phyloP scores from a whole-genome alignment of 2,797 vertebrate genomes.

The Ctenosaura bakeri region DNA sequence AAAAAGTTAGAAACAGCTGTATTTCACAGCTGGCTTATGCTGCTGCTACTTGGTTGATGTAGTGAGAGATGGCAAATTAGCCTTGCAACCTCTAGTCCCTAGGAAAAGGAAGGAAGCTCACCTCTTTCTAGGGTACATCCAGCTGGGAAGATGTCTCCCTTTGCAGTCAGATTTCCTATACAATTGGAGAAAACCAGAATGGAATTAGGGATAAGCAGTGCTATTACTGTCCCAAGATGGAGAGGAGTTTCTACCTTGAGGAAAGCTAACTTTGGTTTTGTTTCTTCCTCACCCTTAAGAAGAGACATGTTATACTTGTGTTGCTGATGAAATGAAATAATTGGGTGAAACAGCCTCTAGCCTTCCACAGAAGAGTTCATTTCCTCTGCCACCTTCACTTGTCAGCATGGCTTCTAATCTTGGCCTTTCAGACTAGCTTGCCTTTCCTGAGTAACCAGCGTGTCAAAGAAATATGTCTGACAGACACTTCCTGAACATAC shows the following conservation, averaged over 20 bases:
- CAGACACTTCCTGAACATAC: conserved; percentile 17
- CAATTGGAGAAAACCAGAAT: neutral
- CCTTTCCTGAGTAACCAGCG: conserved; percentile 19
- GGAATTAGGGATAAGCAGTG: neutral
- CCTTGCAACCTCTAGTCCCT: neutral
- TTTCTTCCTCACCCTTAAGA: neutral
- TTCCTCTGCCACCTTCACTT: neutral
- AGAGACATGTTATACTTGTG: neutral
- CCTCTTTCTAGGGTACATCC: neutral
- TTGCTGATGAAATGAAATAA: neutral
- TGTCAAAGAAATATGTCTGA: conserved; percentile 29
- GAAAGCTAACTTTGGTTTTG: neutral
- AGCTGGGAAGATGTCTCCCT: neutral
- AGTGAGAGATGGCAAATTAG: neutral
- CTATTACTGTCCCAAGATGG: neutral
- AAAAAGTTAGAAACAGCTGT: neutral
- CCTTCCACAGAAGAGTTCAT: neutral
- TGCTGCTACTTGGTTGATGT: neutral
- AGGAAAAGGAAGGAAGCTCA: neutral
- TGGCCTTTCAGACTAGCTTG: conserved; percentile 15
- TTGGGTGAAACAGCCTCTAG: neutral
- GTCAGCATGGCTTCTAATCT: conserved; percentile 22
- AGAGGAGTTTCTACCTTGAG: neutral
- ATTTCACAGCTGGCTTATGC: neutral
- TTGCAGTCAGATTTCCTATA: neutral